A percentile compares a stretch with the other conserved stretches of the same genome.
phyloP scores from a whole-genome alignment of 2,797 vertebrate genomes.

The Cirrhinus molitorella region DNA sequence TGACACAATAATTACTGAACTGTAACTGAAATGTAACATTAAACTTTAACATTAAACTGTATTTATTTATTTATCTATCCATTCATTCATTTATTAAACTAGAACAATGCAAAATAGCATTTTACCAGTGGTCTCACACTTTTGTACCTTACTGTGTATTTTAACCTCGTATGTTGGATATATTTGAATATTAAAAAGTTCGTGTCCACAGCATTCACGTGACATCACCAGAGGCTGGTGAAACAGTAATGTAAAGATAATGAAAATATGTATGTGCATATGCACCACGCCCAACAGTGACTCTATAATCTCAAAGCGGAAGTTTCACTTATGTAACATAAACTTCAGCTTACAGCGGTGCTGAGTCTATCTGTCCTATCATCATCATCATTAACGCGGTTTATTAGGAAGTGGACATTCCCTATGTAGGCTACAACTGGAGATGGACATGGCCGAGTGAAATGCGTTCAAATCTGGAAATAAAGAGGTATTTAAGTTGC shows the following conservation, averaged over 20 bases:
- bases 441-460: not conserved
- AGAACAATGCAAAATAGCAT: not conserved
- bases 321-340: conserved; percentile 84
- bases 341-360: conserved; percentile 55
- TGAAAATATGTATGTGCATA: conserved; percentile 3
- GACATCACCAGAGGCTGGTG: not conserved
- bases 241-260: not conserved
- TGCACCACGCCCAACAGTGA: conserved; percentile 63
- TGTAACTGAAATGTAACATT: not conserved
- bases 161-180: not conserved
- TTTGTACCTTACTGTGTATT: not conserved
- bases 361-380: conserved; percentile 9
- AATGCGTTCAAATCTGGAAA: conserved; percentile 6
- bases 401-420: not conserved
- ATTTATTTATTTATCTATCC: not conserved
- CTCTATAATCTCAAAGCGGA: conserved; percentile 78
- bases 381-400: not conserved
- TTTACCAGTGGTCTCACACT: not conserved
- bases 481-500: not conserved
- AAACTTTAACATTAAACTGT: not conserved
- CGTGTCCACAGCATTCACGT: not conserved
- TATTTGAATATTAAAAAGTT: not conserved
- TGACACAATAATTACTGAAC: not conserved
- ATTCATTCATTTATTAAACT: not conserved
- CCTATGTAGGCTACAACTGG: not conserved